phyloP scores from a whole-genome alignment of 2,797 vertebrate genomes.

The Urocyon cinereoargenteus region DNA sequence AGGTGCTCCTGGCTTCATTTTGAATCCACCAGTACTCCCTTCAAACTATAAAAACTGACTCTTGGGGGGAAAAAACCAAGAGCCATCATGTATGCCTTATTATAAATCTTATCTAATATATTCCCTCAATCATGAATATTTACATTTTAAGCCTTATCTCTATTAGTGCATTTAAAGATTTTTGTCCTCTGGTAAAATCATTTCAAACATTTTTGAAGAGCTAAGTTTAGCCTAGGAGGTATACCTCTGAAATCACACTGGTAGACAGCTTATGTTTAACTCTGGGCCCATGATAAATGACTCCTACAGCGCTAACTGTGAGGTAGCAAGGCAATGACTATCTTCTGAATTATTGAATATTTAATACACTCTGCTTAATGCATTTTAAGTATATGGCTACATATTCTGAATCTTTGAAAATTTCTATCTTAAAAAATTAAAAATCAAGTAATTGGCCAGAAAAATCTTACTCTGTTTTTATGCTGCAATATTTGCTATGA shows the following conservation, averaged over 20 bases:
- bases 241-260: not conserved
- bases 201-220: conserved; percentile 33
- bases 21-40: not conserved
- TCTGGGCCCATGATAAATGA: not conserved
- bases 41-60: not conserved
- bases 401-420: conserved; percentile 50
- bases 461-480: not conserved
- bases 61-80: not conserved
- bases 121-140: not conserved
- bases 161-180: not conserved
- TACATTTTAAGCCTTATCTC: not conserved
- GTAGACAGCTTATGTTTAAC: not conserved
- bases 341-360: conserved; percentile 47
- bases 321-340: not conserved
- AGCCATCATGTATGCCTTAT: not conserved
- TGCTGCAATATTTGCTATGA: not conserved
- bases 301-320: not conserved
- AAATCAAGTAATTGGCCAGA: not conserved
- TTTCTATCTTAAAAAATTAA: not conserved
- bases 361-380: not conserved
- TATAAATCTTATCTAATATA: not conserved
- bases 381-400: not conserved
- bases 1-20: not conserved
- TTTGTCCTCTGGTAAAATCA: not conserved
- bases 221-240: not conserved